Percentiles rank a stretch among this genome's conserved stretches.
Conservation (phyloP, 2,888 invertebrate species). For the Aphidius colemani region DNA sequence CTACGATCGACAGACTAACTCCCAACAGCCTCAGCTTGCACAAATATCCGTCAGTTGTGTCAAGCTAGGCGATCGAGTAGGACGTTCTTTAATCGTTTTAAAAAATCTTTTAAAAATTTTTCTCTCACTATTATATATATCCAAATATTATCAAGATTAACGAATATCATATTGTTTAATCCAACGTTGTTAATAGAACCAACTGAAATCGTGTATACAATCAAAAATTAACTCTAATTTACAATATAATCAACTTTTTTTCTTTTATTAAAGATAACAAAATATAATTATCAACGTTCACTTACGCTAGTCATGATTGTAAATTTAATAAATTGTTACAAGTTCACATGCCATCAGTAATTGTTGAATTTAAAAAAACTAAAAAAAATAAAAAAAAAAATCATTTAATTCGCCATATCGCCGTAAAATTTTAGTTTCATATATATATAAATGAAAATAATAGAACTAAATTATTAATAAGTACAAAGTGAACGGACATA, state of each 20-base stretch:
- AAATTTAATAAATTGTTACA: neutral
- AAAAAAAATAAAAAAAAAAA: constrained; percentile 11
- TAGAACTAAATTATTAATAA: no score
- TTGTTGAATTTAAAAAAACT: neutral
- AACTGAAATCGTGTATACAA: constrained; percentile 11
- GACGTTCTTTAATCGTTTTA: constrained; percentile 56
- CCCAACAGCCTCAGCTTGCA: constrained; percentile 35
- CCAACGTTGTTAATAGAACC: neutral
- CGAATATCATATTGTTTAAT: neutral
- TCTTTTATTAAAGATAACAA: no score
- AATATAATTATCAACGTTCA: no score
- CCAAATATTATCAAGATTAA: neutral
- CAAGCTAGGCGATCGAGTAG: constrained; percentile 60
- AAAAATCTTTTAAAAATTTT: no score
- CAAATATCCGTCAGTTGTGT: constrained; percentile 57
- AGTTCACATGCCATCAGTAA: neutral
- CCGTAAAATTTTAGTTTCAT: no score
- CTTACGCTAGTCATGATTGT: no score
- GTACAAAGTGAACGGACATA: no score
- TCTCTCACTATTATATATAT: neutral
- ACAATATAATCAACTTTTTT: neutral
- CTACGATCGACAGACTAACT: constrained; percentile 30
- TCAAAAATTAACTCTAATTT: constrained; percentile 11
- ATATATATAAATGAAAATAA: no score
- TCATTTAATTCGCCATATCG: neutral